Base-by-base conservation (phyloP, 2,797 vertebrate genomes). In the Cygnus olor region DNA sequence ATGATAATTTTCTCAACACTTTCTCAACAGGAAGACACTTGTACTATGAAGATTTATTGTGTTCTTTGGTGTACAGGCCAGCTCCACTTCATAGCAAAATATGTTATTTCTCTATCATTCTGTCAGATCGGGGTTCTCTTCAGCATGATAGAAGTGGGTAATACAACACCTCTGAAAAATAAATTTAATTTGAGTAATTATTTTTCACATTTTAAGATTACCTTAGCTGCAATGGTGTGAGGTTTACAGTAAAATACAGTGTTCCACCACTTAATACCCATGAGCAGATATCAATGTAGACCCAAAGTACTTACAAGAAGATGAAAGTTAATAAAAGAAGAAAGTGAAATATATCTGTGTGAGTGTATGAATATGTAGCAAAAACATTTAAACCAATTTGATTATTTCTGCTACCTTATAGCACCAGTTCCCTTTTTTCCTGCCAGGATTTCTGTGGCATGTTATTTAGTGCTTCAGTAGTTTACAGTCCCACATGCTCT, bases 131-230 rank as follows among this genome's bases (percentile, higher is more conserved):
- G 42, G 63, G 27, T 82, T 97, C 70, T 95, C 69, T 88, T 96
- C 58, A 76, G 44, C 57, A 64, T 94, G 85, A 96, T 86, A 97
- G 89, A 95, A 97, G 88, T 80, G 3, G 51, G 57, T 93, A 97
- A 94, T 81, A 89, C 53, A 57, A 25, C 42, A 95, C 64, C 49
- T 95, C 69, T 96, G 94, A 94, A 95, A 94, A 92, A 57, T 34
- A 95, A 94, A 96, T 95, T 94, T 90, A 90, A 86, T 96, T 96
- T 95, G 54, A 96, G 93, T 92, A 42, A 95, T 93, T 96, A 88
- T 94, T 97, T 97, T 91, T 78, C 85, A 76, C 65, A 89, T 95
- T 12, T 92, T 95, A 94, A 44, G 30, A 69, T 89, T 96, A 64
- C 42, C 95, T 83, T 85, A 77, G 44, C 44, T 96, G 32, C 42